Percentiles rank a stretch among this genome's conserved stretches.
Conservation (phyloP, 1,140 invertebrate species). For the Sitobion miscanthi region DNA sequence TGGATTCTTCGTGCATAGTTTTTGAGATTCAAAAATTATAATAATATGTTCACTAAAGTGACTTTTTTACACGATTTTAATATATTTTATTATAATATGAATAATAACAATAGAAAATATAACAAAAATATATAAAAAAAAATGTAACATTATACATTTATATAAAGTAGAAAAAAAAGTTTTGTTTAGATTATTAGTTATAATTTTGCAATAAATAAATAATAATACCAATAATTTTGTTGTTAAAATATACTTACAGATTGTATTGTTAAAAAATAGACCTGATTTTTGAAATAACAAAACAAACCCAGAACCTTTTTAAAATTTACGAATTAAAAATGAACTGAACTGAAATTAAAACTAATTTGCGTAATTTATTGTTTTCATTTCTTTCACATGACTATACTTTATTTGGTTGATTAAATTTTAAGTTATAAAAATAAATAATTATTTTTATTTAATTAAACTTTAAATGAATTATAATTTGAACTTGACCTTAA, state of each 20-base stretch:
- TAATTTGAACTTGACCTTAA: not conserved
- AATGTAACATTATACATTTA: not conserved
- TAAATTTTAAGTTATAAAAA: not conserved
- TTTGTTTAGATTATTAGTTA: not conserved
- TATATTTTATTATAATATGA: not conserved
- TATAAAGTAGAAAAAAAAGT: not conserved
- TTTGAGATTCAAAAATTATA: not conserved
- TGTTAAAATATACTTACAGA: not conserved
- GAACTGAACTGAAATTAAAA: too few species aligned
- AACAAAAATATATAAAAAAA: not conserved
- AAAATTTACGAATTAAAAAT: too few species aligned
- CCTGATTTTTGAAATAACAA: too few species aligned
- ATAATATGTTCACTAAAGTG: not conserved
- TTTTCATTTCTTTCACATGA: not conserved
- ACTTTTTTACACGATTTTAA: not conserved
- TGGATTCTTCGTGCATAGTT: not conserved
- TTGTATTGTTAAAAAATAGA: not conserved
- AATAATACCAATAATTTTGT: not conserved
- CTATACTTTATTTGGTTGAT: not conserved
- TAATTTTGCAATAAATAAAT: too few species aligned
- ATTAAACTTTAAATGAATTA: not conserved
- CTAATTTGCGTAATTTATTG: not conserved
- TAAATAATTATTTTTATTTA: not conserved
- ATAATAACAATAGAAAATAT: not conserved
- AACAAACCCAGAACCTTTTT: not conserved